Evolutionary conservation across 2,113 vertebrate genomes (phyloP).

Genomic region (Phalacrocorax aristotelis): DNA sequence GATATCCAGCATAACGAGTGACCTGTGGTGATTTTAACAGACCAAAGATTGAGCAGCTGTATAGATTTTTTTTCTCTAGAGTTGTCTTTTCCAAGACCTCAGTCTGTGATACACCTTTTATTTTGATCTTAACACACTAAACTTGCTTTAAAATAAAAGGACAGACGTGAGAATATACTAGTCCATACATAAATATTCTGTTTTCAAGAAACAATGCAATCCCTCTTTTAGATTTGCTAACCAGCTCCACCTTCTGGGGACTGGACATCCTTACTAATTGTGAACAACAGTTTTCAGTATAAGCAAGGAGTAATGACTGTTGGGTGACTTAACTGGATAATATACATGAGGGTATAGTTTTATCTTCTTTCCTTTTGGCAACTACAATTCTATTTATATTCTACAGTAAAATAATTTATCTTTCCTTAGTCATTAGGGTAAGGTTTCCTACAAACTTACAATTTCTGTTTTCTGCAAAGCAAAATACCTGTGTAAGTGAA

Average conservation of each 20-base stretch:
- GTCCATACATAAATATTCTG: background rate
- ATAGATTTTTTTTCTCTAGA: background rate
- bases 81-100: background rate
- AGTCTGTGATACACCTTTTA: background rate
- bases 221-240: slow-evolving; percentile 18
- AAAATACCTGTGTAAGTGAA: background rate
- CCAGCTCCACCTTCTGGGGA: slow-evolving; percentile 71
- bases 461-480: background rate
- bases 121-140: background rate
- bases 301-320: background rate
- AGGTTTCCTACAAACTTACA: background rate
- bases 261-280: background rate
- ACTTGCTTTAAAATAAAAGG: background rate
- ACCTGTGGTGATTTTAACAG: background rate
- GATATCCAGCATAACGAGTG: background rate
- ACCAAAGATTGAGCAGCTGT: background rate
- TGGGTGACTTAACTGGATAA: background rate
- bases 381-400: background rate
- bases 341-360: background rate
- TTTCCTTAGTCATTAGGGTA: background rate
- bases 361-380: background rate
- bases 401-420: background rate
- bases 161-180: background rate
- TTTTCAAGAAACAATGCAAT: background rate
- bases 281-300: background rate